Percentiles rank a stretch among this genome's conserved stretches.
Evolutionary conservation across 2,888 invertebrate species (phyloP).

Genomic region (Belgica antarctica): DNA sequence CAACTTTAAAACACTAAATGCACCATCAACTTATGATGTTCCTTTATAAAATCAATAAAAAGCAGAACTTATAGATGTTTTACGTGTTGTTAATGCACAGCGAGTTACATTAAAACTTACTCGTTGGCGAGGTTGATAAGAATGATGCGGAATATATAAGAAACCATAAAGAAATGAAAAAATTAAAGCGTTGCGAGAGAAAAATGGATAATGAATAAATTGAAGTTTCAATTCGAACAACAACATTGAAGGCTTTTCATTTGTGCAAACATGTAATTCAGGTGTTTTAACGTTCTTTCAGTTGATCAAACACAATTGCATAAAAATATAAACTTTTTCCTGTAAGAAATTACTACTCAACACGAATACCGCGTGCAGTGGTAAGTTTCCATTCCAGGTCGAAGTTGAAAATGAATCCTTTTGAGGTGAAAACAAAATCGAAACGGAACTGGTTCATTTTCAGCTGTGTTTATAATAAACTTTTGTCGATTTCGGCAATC

Average conservation of each 20-base stretch:
- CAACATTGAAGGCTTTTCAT: background rate
- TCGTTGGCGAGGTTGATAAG: background rate
- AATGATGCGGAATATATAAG: background rate
- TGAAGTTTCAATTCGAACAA: conserved; percentile 24
- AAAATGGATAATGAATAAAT: conserved; percentile 3
- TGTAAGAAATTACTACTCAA: too few relatives aligned
- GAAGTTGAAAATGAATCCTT: background rate
- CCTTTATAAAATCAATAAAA: conserved; percentile 10
- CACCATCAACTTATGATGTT: background rate
- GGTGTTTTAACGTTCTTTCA: too few relatives aligned
- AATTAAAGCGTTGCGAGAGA: background rate
- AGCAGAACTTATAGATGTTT: conserved; percentile 1
- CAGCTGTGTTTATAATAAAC: too few relatives aligned
- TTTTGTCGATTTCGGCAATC: too few relatives aligned
- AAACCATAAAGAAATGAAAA: background rate
- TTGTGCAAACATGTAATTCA: too few relatives aligned
- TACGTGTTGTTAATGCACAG: conserved; percentile 19
- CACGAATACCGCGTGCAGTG: too few relatives aligned
- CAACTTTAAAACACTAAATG: background rate
- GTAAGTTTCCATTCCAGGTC: background rate
- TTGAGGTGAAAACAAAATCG: too few relatives aligned
- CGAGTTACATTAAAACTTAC: background rate
- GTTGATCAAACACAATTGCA: too few relatives aligned
- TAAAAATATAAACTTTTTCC: too few relatives aligned
- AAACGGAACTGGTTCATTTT: too few relatives aligned